Percentiles rank a stretch among this genome's conserved stretches.
Evolutionary conservation across 1,140 invertebrate genomes (phyloP).

Genomic region (Papilio machaon): DNA sequence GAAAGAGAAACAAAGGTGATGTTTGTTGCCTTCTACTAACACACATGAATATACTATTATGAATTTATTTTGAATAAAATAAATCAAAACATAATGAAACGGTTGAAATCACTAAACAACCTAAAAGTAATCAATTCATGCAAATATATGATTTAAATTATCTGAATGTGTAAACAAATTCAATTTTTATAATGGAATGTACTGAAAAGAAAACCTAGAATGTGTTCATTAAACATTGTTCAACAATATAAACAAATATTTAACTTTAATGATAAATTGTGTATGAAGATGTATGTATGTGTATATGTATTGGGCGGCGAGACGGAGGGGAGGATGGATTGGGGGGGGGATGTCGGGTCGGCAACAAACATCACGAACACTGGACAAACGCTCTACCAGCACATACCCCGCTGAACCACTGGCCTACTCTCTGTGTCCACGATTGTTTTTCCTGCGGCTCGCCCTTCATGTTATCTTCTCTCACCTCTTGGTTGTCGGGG

Average conservation of each 20-base stretch:
- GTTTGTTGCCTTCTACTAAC: slow-evolving; percentile 59
- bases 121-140: no score
- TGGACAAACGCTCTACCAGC: slow-evolving; percentile 70
- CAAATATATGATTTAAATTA: no score
- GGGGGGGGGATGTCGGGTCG: slow-evolving; percentile 14
- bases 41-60: background rate
- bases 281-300: background rate
- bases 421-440: slow-evolving; percentile 86
- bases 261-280: no score
- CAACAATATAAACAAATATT: background rate
- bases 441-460: slow-evolving; percentile 84
- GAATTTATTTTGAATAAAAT: background rate
- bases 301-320: background rate
- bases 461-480: slow-evolving; percentile 74
- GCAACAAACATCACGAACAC: slow-evolving; percentile 72
- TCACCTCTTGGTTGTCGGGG: slow-evolving; percentile 80
- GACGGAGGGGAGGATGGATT: background rate
- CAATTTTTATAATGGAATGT: background rate
- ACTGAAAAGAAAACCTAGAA: no score
- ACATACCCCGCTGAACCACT: slow-evolving; percentile 86
- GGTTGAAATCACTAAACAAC: no score
- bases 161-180: background rate
- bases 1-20: slow-evolving; percentile 62
- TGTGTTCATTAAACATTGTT: background rate
- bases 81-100: background rate